Percentiles rank a stretch among this genome's conserved stretches.
These are phyloP conservation scores for Mythimna lalbum DNA, from an alignment of 2,888 invertebrate genomes.

Conservation along the genomic window DNA sequence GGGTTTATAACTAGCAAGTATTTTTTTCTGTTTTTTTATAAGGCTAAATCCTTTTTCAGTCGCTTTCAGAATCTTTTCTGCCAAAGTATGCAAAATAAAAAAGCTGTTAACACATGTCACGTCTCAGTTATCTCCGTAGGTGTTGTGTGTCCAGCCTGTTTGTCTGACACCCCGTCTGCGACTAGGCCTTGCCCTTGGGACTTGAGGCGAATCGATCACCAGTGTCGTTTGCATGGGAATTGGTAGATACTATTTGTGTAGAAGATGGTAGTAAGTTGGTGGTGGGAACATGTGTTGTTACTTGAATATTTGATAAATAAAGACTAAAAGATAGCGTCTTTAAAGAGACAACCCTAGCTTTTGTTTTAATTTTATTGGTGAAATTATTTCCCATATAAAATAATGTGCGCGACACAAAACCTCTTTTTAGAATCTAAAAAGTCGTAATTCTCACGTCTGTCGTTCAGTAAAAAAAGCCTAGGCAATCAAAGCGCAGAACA, in stretches of 20 bases:
- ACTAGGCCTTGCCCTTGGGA: constrained; percentile 66
- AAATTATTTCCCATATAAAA: background rate
- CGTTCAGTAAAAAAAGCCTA: constrained; percentile 20
- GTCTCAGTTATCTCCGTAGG: constrained; percentile 46
- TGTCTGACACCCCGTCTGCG: constrained; percentile 69
- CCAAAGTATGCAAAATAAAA: constrained; percentile 14
- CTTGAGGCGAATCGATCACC: constrained; percentile 57
- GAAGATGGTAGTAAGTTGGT: constrained; percentile 9
- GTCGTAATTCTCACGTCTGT: background rate
- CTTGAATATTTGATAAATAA: background rate
- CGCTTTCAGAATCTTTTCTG: background rate
- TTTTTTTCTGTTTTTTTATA: background rate
- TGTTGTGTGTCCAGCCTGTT: constrained; percentile 59
- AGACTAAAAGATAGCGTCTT: background rate
- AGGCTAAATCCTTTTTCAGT: background rate
- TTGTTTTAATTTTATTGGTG: background rate
- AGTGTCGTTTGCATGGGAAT: constrained; percentile 48
- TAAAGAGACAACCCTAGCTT: background rate
- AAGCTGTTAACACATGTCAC: constrained; percentile 16
- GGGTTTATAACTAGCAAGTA: background rate
- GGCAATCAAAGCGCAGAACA: constrained; percentile 15
- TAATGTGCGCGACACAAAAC: background rate
- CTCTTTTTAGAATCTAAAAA: constrained; percentile 4
- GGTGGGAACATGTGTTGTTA: background rate
- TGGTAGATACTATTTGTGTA: constrained; percentile 34